These are phyloP conservation scores for Sardinella longiceps DNA, from an alignment of 2,797 vertebrate species.

Conservation along the genomic window DNA sequence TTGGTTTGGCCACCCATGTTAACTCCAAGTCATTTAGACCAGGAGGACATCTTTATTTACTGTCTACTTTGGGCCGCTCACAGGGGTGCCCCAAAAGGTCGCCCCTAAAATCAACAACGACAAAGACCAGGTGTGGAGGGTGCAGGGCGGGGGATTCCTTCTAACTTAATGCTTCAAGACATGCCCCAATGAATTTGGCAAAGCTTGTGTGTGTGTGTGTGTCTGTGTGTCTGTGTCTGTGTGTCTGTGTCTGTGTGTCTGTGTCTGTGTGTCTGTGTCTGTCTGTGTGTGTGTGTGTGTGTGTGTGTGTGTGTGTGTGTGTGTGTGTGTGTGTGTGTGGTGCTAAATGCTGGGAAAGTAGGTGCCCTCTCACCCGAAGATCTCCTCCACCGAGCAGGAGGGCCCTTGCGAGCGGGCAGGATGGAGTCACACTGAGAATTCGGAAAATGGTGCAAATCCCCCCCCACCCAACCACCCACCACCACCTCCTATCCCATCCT, in stretches of 20 bases:
- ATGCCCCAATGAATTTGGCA: slow-evolving; percentile 39
- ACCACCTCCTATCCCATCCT: slow-evolving; percentile 23
- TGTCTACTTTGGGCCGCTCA: background rate
- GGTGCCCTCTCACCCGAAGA: slow-evolving; percentile 1
- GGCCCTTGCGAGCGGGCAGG: slow-evolving; percentile 43
- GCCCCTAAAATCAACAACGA: slow-evolving; percentile 1
- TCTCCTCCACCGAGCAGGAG: slow-evolving; percentile 23
- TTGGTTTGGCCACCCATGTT: background rate
- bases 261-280: too few relatives aligned
- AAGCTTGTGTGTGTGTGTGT: too few relatives aligned
- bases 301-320: background rate
- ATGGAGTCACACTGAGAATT: slow-evolving; percentile 45
- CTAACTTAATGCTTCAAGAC: background rate
- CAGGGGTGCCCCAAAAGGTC: background rate
- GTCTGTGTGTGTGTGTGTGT: background rate
- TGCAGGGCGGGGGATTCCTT: background rate
- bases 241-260: slow-evolving; percentile 19
- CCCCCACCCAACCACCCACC: slow-evolving; percentile 28
- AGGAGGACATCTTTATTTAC: slow-evolving; percentile 14
- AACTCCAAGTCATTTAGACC: background rate
- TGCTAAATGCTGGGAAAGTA: slow-evolving; percentile 36
- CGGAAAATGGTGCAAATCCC: slow-evolving; percentile 29
- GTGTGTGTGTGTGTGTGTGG: background rate
- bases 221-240: slow-evolving; percentile 3
- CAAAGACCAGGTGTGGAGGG: background rate